Base-by-base conservation (phyloP, 2,797 vertebrate genomes). In the Coregonus sp. region DNA sequence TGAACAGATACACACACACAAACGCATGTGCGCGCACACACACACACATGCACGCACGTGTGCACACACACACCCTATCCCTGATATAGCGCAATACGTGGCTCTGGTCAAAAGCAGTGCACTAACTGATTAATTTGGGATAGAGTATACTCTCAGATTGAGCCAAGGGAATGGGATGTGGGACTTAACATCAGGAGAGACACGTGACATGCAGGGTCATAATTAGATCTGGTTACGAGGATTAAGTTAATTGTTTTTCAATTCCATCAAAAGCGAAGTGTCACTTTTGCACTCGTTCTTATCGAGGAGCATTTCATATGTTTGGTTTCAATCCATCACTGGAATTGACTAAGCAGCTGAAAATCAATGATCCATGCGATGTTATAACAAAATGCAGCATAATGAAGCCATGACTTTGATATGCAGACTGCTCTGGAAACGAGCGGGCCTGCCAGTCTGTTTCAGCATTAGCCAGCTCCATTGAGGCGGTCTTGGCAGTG, bases 401-500 rank as follows among this genome's bases (percentile, higher is more conserved):
- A 78, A 74, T 15, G 35, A 47, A n/a, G 31, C 4, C 65, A 73
- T 37, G 65, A 52, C 73, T 81, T 78, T 37, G 77, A 73, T 40
- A 68, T 14, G 66, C 63, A 75, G 51, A 31, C 50, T 4, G 71
- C 54, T 80, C 75, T 78, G 78, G 85, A 80, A 4, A 0, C 35
- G 47, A 29, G 70, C 79, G 82, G 85, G 86, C 47, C 74, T 76
- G 74, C 50, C 70, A 61, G 83, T 83, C 78, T 89, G 79, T 79
- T 83, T 74, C 71, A 20, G 78, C 56, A 80, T 73, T 83, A 78
- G 75, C 40, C 40, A 79, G 75, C 50, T 80, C 72, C 16, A 50
- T 82, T 72, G 54, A 76, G 79, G 76, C 51, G 33, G 75, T 87
- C 79, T 80, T 82, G 87, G 86, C 86, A 59, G 69, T 20, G 56